These are phyloP conservation scores for Emydocephalus ijimae DNA, from an alignment of 2,113 vertebrate genomes.

Conservation along the genomic window DNA sequence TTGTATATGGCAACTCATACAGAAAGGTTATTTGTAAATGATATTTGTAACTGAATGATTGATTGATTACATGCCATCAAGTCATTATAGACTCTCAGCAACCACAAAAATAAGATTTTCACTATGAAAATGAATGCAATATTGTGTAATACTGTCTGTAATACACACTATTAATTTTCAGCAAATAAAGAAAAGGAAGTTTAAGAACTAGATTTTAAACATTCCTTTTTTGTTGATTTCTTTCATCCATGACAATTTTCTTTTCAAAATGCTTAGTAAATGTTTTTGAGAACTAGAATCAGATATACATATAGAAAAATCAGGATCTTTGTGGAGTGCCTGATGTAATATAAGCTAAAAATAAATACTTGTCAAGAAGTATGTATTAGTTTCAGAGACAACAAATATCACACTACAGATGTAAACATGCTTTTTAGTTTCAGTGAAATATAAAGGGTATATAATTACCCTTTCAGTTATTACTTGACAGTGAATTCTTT, in stretches of 20 bases:
- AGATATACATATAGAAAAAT: background rate
- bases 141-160: background rate
- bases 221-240: background rate
- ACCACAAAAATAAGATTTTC: background rate
- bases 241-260: background rate
- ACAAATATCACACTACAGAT: background rate
- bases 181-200: background rate
- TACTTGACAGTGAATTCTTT: background rate
- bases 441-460: background rate
- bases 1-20: background rate
- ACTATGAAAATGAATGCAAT: background rate
- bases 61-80: background rate
- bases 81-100: background rate
- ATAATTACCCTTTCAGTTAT: rapidly evolving
- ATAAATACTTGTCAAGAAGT: background rate
- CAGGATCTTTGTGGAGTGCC: background rate
- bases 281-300: background rate
- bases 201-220: background rate
- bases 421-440: rapidly evolving
- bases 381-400: rapidly evolving
- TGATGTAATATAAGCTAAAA: background rate
- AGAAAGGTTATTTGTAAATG: background rate
- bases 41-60: background rate
- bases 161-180: background rate
- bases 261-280: background rate